Evolutionary conservation across 1,140 invertebrate genomes (phyloP), one percentile per base, ranked within the genome.

Genomic region (Aradophagus sp.): DNA sequence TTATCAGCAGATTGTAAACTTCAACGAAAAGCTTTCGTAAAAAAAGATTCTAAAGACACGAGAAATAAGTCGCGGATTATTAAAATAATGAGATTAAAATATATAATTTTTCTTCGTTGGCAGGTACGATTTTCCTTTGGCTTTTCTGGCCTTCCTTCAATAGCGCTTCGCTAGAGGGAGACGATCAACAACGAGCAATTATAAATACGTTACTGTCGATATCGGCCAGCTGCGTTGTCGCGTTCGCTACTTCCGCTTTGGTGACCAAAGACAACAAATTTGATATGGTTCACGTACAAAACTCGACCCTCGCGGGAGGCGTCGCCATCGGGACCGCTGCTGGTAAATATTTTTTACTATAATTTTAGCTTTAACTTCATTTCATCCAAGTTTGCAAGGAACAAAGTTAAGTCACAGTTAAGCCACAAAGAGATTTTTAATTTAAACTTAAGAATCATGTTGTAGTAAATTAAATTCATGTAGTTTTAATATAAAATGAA

Each of bases 71-170:
- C n/a, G n/a, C n/a, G n/a, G n/a, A n/a, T n/a, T n/a, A n/a, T n/a
- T n/a, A n/a, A n/a, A n/a, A n/a, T n/a, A n/a, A n/a, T n/a, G n/a
- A n/a, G n/a, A n/a, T n/a, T n/a, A n/a, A n/a, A n/a, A n/a, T n/a
- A n/a, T n/a, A n/a, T n/a, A n/a, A n/a, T n/a, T n/a, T 1, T 7
- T 5, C 34, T 12, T 39, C 20, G 34, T 62, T 44, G 27, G 13
- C 23, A 96, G 94, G 95, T 56, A 96, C 96, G 0, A 84, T 97
- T 10, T 98, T 98, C 81, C 88, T 99, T 8, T 98, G 95, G 96
- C 86, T 97, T 39, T 98, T 94, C 82, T 98, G 96, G 96, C 97
- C 97, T 1, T 96, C 94, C 61, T 98, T 98, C 85, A 99, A 98
- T 85, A 93, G 93, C 1, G 94, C 91, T 0, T 86, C 93, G 15